A percentile compares a stretch with the other conserved stretches of the same genome.
Conservation (phyloP, 2,797 vertebrate species). For the Leptatherina wallacei region DNA sequence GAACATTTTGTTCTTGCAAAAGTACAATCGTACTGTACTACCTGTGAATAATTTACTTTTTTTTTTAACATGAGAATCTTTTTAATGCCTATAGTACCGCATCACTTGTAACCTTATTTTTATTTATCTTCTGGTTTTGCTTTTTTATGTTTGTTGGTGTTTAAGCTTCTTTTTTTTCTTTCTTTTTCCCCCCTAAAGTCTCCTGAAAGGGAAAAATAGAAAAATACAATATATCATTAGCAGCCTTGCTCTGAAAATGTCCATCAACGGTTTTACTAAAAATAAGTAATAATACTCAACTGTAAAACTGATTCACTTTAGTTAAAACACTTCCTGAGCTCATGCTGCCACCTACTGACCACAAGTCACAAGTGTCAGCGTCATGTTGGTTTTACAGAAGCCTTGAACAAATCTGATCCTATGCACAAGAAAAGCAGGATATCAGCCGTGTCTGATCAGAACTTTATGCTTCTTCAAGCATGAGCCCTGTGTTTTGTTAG, state of each 20-base stretch:
- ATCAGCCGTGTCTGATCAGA: slow-evolving; percentile 3
- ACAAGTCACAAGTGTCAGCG: slow-evolving; percentile 6
- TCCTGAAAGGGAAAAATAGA: background rate
- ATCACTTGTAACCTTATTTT: slow-evolving; percentile 21
- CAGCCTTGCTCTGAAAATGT: background rate
- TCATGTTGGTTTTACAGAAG: background rate
- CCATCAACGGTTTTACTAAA: background rate
- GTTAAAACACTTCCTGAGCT: background rate
- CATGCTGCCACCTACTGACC: slow-evolving; percentile 23
- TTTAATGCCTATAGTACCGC: slow-evolving; percentile 40
- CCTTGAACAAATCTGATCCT: background rate
- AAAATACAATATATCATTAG: background rate
- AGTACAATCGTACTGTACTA: background rate
- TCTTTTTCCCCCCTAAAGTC: slow-evolving; percentile 23
- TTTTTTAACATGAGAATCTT: slow-evolving; percentile 20
- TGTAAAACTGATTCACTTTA: background rate
- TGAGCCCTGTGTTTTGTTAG: background rate
- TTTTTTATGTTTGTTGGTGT: slow-evolving; percentile 30
- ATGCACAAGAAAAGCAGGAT: background rate
- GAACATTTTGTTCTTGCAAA: slow-evolving; percentile 43
- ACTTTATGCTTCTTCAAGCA: background rate
- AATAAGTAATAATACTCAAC: background rate
- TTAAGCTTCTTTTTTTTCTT: background rate
- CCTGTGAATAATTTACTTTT: slow-evolving; percentile 44
- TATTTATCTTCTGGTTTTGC: slow-evolving; percentile 51